Conservation (phyloP, 2,888 invertebrate species). For the Drosophila longiperda region DNA sequence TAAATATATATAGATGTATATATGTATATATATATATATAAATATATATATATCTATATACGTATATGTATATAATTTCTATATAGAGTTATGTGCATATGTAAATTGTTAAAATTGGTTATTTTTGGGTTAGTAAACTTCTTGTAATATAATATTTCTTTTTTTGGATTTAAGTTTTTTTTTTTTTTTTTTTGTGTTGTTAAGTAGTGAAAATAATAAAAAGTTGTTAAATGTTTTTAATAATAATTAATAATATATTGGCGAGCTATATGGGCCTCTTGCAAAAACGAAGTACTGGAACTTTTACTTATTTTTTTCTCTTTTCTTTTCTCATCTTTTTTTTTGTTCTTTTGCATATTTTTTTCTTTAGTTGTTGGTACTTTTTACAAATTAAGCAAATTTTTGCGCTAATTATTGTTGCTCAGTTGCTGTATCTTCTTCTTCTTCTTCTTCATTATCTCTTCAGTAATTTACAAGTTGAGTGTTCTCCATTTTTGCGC, state of each 20-base stretch:
- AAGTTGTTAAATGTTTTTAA: conserved; percentile 75
- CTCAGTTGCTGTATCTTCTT: conserved; percentile 69
- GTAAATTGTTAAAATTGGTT: conserved; percentile 81
- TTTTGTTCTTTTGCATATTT: conserved; percentile 66
- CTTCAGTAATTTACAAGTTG: conserved; percentile 76
- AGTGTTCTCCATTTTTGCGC: conserved; percentile 54
- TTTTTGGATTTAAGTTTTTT: conserved; percentile 36
- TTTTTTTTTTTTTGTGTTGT: conserved; percentile 53
- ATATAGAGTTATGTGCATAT: conserved; percentile 73
- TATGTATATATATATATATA: background rate
- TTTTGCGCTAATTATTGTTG: conserved; percentile 80
- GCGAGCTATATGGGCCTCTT: conserved; percentile 86
- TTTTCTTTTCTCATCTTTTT: conserved; percentile 58
- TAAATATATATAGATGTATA: conserved; percentile 32
- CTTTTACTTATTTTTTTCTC: conserved; percentile 70
- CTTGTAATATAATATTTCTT: conserved; percentile 56
- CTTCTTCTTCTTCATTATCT: conserved; percentile 44
- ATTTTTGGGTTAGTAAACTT: conserved; percentile 78
- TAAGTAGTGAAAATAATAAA: conserved; percentile 74
- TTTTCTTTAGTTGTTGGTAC: conserved; percentile 77
- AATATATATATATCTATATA: conserved; percentile 39
- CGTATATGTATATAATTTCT: conserved; percentile 57
- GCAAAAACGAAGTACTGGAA: conserved; percentile 86
- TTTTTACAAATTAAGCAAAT: conserved; percentile 83
- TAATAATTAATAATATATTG: conserved; percentile 83